Percentiles rank a stretch among this genome's conserved stretches.
phyloP scores from a whole-genome alignment of 2,113 vertebrate species.

The Entomyzon cyanotis region DNA sequence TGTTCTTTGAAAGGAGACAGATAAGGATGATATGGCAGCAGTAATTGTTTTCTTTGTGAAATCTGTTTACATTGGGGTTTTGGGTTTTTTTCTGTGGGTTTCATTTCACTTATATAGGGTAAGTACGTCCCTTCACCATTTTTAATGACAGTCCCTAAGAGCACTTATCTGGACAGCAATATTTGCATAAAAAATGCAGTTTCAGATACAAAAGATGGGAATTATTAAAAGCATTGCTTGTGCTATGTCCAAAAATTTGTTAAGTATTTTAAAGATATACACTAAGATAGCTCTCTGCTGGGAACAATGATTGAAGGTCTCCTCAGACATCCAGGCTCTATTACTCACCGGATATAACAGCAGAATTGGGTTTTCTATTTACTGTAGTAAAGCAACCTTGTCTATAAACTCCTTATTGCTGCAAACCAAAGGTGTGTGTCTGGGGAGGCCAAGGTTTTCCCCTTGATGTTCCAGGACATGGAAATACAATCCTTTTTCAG shows the following conservation, averaged over 20 bases:
- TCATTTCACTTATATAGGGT: background rate
- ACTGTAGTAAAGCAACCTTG: conserved; percentile 23
- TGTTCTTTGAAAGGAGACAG: background rate
- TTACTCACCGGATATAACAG: background rate
- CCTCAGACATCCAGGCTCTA: conserved; percentile 3
- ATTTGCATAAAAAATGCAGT: background rate
- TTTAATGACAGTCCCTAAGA: background rate
- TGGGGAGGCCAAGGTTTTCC: conserved; percentile 52
- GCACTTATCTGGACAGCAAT: background rate
- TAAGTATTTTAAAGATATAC: background rate
- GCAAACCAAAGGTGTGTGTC: conserved; percentile 57
- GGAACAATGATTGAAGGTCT: background rate
- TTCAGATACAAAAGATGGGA: background rate
- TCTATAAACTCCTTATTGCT: conserved; percentile 57
- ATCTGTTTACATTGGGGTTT: background rate
- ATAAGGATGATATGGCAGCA: background rate
- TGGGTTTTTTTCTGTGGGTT: background rate
- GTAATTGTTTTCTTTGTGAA: background rate
- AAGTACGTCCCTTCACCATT: background rate
- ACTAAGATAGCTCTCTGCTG: background rate
- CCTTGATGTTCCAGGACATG: conserved; percentile 70
- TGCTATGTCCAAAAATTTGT: background rate
- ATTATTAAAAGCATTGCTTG: background rate
- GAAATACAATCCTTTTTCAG: conserved; percentile 67
- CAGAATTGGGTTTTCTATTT: conserved; percentile 39